Conservation (phyloP, 2,888 invertebrate species). For the Clitarchus hookeri region DNA sequence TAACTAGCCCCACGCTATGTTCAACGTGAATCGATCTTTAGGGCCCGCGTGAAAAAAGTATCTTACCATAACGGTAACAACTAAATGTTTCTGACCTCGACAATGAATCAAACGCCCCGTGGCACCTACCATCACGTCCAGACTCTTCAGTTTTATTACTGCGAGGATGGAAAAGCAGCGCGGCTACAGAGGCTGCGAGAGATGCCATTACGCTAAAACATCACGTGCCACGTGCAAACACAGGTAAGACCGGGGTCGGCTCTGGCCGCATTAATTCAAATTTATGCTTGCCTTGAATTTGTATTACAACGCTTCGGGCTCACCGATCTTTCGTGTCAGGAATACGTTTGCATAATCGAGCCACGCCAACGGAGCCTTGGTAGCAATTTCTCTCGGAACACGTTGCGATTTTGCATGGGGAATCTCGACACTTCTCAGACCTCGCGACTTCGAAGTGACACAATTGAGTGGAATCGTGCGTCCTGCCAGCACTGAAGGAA, state of each 20-base stretch:
- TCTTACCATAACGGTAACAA: not conserved
- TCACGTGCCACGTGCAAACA: not conserved
- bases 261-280: not conserved
- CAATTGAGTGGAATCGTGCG: no score
- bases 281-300: slow-evolving; percentile 1
- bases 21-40: no score
- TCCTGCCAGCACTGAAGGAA: no score
- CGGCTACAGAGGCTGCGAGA: not conserved
- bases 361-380: not conserved
- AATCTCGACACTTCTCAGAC: not conserved
- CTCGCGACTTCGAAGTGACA: not conserved
- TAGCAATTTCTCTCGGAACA: not conserved
- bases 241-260: not conserved
- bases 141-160: not conserved
- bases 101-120: not conserved
- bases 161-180: not conserved
- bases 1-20: no score
- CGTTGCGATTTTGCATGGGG: not conserved
- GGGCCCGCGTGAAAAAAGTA: no score
- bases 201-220: not conserved
- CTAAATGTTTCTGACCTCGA: not conserved
- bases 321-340: not conserved
- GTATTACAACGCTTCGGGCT: slow-evolving; percentile 7
- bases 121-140: not conserved
- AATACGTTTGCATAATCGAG: not conserved